phyloP scores from a whole-genome alignment of 2,113 vertebrate genomes.

The Burhinus oedicnemus region DNA sequence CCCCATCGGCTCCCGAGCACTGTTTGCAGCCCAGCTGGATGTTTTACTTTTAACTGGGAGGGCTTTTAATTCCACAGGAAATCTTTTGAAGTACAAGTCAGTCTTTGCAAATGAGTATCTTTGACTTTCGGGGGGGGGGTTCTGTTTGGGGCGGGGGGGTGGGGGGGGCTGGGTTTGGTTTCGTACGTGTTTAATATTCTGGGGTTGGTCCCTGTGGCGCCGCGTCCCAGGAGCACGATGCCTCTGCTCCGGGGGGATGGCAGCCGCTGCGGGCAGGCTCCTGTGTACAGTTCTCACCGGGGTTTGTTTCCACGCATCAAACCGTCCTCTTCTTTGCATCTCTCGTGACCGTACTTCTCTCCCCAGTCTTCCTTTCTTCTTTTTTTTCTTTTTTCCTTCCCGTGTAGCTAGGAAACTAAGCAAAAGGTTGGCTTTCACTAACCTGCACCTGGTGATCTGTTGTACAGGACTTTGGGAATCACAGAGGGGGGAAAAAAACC shows the following conservation, averaged over 20 bases:
- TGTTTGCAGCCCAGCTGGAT: background rate
- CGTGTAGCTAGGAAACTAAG: background rate
- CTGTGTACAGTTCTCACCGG: constrained; percentile 18
- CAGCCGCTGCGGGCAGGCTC: background rate
- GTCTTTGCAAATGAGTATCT: background rate
- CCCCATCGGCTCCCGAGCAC: background rate
- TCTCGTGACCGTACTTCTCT: background rate
- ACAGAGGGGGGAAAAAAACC: background rate
- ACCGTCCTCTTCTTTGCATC: background rate
- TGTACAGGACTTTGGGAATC: constrained; percentile 34
- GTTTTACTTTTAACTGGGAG: background rate
- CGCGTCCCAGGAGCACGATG: background rate
- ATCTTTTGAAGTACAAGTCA: constrained; percentile 19
- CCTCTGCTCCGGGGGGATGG: background rate
- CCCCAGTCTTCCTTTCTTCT: background rate
- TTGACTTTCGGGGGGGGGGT: background rate
- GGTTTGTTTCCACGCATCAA: background rate
- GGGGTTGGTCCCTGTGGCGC: background rate
- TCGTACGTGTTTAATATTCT: background rate
- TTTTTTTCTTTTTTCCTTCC: background rate
- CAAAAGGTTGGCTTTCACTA: background rate
- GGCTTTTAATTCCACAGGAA: constrained; percentile 26
- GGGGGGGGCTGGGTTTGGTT: background rate
- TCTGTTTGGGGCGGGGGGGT: background rate
- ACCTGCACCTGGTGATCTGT: background rate